Evolutionary conservation across 30 jellyfish, hydroid and myxozoan species (phyloP).

Genomic region (Rhopilema esculentum): DNA sequence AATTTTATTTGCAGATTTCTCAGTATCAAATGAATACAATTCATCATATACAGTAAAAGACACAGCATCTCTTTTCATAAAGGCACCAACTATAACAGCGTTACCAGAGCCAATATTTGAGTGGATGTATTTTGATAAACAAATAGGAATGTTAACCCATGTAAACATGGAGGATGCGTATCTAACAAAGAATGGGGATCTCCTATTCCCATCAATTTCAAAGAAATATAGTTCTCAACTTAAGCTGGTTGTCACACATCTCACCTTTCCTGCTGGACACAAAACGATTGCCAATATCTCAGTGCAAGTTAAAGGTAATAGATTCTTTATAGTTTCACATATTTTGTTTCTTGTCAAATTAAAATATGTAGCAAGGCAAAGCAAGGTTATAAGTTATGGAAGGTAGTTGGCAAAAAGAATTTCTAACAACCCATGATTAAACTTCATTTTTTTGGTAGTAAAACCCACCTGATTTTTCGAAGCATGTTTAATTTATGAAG

Average conservation of each 20-base stretch:
- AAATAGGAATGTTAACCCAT: slow-evolving; percentile 5
- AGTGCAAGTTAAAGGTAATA: slow-evolving; percentile 46
- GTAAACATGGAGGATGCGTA: slow-evolving; percentile 2
- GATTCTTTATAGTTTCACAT: background rate
- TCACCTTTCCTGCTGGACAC: background rate
- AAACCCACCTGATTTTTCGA: too few relatives aligned
- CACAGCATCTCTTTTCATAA: slow-evolving; percentile 37
- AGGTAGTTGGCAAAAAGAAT: too few relatives aligned
- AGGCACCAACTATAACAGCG: slow-evolving; percentile 53
- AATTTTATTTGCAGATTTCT: slow-evolving; percentile 24
- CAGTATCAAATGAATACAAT: slow-evolving; percentile 4
- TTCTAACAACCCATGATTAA: too few relatives aligned
- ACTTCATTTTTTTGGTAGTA: too few relatives aligned
- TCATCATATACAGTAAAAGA: slow-evolving; percentile 19
- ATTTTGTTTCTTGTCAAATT: background rate
- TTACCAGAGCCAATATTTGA: slow-evolving; percentile 36
- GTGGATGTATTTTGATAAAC: slow-evolving; percentile 16
- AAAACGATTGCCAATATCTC: slow-evolving; percentile 16
- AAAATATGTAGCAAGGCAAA: background rate
- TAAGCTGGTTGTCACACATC: slow-evolving; percentile 19
- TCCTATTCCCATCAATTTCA: slow-evolving; percentile 41
- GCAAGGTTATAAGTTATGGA: too few relatives aligned
- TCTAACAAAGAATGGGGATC: slow-evolving; percentile 38
- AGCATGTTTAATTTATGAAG: too few relatives aligned
- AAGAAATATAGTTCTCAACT: slow-evolving; percentile 18